phyloP scores from a whole-genome alignment of 2,888 invertebrate species.

The Vannuccia rotundouncinata region DNA sequence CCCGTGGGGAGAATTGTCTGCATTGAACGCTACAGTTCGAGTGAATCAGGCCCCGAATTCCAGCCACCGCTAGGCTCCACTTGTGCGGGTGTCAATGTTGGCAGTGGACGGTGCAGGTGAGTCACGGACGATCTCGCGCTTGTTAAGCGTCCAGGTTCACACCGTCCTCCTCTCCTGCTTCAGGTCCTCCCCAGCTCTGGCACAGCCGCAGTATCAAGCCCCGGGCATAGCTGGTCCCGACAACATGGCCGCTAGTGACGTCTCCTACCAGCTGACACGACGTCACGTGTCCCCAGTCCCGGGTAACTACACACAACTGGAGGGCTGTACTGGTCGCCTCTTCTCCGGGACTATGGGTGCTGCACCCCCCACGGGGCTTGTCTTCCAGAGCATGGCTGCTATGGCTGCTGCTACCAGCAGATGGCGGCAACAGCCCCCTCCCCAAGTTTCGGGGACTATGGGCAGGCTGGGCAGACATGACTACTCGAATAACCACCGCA shows the following conservation, averaged over 20 bases:
- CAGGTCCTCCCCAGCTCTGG: not conserved
- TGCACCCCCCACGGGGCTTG: not conserved
- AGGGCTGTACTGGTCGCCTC: constrained; percentile 1
- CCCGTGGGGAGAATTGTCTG: not conserved
- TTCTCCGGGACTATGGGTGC: not conserved
- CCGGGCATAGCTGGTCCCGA: not conserved
- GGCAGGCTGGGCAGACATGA: not conserved
- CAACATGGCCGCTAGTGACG: not conserved
- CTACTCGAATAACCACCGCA: not conserved
- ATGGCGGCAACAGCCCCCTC: not conserved
- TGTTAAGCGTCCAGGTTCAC: not conserved
- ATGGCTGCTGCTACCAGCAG: not conserved
- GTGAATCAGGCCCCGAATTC: not conserved
- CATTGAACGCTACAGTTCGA: constrained; percentile 12
- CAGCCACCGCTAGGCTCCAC: not conserved
- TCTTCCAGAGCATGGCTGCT: not conserved
- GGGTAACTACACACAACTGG: not conserved
- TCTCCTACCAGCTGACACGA: not conserved
- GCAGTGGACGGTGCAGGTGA: not conserved
- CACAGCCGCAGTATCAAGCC: not conserved
- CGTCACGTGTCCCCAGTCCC: not conserved
- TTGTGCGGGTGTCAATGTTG: not conserved
- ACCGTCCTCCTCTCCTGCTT: not conserved
- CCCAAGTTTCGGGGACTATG: not conserved
- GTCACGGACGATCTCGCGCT: no score